Evolutionary conservation across 2,888 invertebrate species (phyloP).

Genomic region (Chirona hameri): DNA sequence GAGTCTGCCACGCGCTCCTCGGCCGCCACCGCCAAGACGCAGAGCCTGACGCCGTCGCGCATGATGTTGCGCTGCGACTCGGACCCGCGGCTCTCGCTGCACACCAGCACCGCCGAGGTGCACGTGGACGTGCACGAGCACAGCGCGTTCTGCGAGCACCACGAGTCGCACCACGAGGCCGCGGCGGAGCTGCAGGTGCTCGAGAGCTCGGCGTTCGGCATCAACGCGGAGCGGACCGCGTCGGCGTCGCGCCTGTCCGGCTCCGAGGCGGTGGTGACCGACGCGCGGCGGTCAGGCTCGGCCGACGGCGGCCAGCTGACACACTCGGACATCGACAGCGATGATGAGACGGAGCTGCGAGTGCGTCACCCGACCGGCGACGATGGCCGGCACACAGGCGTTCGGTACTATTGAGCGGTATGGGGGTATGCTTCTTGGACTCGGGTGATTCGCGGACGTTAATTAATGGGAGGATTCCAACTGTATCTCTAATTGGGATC

Average conservation of each 20-base stretch:
- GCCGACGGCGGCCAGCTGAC: slow-evolving; percentile 41
- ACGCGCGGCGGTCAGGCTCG: slow-evolving; percentile 46
- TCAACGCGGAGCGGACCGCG: slow-evolving; percentile 47
- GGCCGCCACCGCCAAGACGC: background rate
- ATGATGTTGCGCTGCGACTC: slow-evolving; percentile 11
- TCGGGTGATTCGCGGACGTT: no score
- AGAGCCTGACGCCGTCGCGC: slow-evolving; percentile 8
- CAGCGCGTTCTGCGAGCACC: background rate
- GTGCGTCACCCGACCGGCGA: background rate
- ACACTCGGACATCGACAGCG: background rate
- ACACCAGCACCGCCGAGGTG: background rate
- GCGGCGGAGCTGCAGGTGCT: slow-evolving; percentile 46
- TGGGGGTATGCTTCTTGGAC: no score
- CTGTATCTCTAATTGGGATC: no score
- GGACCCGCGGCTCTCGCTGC: slow-evolving; percentile 8
- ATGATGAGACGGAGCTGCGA: background rate
- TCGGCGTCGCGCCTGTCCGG: slow-evolving; percentile 44
- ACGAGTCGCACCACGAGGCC: background rate
- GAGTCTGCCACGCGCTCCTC: background rate
- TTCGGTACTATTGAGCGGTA: no score
- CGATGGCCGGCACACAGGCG: background rate
- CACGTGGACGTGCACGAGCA: slow-evolving; percentile 2
- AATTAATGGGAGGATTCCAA: no score
- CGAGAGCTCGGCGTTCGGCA: slow-evolving; percentile 46
- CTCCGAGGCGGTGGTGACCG: slow-evolving; percentile 46